phyloP scores from a whole-genome alignment of 2,888 invertebrate species.

The Diadromus collaris region DNA sequence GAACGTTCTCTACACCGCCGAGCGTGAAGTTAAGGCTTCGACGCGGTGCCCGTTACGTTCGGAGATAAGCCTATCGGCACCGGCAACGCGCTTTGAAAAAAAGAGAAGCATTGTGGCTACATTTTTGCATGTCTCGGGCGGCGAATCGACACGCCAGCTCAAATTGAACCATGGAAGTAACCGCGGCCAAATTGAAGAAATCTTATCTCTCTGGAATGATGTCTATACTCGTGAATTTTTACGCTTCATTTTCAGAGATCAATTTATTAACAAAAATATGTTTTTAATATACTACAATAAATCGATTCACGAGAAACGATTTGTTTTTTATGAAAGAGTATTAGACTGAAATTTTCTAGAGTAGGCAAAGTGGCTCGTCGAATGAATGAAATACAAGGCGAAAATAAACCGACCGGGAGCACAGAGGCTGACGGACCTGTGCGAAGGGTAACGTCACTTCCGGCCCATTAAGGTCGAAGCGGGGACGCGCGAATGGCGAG shows the following conservation, averaged over 20 bases:
- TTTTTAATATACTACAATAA: not conserved
- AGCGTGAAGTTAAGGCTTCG: slow-evolving; percentile 11
- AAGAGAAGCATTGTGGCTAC: not conserved
- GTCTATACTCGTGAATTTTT: slow-evolving; percentile 1
- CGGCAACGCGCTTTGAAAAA: slow-evolving; percentile 13
- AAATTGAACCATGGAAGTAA: not conserved
- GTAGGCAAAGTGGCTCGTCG: not conserved
- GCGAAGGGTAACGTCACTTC: slow-evolving; percentile 53
- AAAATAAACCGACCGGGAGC: slow-evolving; percentile 27
- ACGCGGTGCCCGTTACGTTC: slow-evolving; percentile 7
- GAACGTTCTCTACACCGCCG: slow-evolving; percentile 8
- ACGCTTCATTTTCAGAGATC: not conserved
- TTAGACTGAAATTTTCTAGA: not conserved
- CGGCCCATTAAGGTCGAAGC: slow-evolving; percentile 57
- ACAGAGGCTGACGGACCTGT: slow-evolving; percentile 18
- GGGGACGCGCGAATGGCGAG: slow-evolving; percentile 70
- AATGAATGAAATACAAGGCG: not conserved
- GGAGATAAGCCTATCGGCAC: slow-evolving; percentile 21
- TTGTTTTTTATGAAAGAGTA: not conserved
- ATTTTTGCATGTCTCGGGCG: not conserved
- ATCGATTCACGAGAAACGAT: not conserved
- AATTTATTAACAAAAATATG: not conserved
- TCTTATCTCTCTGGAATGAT: not conserved
- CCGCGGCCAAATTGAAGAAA: not conserved
- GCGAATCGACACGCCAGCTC: not conserved